Base-by-base conservation (phyloP, 2,888 invertebrate genomes). In the Clanis bilineata region DNA sequence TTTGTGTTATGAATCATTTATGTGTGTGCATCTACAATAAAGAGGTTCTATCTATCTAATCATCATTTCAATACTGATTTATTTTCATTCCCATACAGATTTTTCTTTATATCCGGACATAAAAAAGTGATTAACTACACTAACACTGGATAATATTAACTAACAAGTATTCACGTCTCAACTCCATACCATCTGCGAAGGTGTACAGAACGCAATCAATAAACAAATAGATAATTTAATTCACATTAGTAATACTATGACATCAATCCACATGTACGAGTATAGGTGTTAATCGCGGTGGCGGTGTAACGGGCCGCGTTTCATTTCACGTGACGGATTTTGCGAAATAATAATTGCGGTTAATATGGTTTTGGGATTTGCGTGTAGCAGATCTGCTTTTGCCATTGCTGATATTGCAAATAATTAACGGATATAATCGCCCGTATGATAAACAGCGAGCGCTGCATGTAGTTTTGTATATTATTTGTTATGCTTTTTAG, bases 341-440 rank as follows among this genome's bases (percentile, higher is more conserved):
- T 61, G 67, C 66, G 72, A 67, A 73, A 74, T 73, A 73, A 74
- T 73, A 75, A 71, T 72, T 79, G 82, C 67, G 80, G 80, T 79
- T 69, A 61, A 64, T 58, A 66, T 71, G 75, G 76, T 76, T 75
- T 69, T 64, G 72, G 70, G 67, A 70, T 71, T 70, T 76, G 70
- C 72, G 64, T 65, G 66, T 64, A 58, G 67, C 73, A 63, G 62
- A 62, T 67, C 69, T 75, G 77, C 65, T 68, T 62, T 66, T 75
- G 79, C 68, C 77, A 76, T 72, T 61, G 65, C 65, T 69, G 65
- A 67, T 64, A 65, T 62, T 59, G 58, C 68, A 56, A 64, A 70
- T 65, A 70, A 69, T 73, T 69, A 63, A 66, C 62, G 55, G 41
- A 66, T 51, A 51, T 51, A 32, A 51, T 51, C 51, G 51, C 18